These are phyloP conservation scores for Galendromus occidentalis DNA, from an alignment of 1,140 invertebrate species.

Conservation along the genomic window DNA sequence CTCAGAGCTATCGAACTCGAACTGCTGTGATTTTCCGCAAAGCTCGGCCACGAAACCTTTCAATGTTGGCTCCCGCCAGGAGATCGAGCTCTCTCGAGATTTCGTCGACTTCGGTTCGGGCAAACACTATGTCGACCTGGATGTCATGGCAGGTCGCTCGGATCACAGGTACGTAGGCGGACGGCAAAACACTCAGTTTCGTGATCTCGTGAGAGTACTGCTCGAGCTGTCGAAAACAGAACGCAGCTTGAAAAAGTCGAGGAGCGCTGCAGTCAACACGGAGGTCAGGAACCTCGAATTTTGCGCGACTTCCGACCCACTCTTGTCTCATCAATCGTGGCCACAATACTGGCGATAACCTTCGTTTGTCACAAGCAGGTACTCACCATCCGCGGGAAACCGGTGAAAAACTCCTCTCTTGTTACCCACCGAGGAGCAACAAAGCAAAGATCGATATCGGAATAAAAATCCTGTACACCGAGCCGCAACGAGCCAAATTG, in stretches of 20 bases:
- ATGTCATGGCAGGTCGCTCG: not conserved
- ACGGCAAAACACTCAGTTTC: not conserved
- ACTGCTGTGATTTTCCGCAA: too few relatives aligned
- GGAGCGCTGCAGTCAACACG: too few relatives aligned
- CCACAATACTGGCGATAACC: too few relatives aligned
- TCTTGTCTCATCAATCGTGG: too few relatives aligned
- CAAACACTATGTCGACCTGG: not conserved
- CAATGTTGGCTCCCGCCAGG: not conserved
- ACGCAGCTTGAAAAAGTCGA: too few relatives aligned
- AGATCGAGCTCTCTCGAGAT: not conserved
- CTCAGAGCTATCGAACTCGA: too few relatives aligned
- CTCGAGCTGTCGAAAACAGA: not conserved
- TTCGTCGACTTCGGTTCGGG: not conserved
- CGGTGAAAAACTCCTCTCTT: conserved; percentile 2
- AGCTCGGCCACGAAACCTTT: not conserved
- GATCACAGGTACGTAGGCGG: not conserved
- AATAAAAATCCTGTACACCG: not conserved
- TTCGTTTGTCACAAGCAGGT: too few relatives aligned
- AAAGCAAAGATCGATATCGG: not conserved
- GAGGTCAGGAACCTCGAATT: too few relatives aligned
- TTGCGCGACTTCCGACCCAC: too few relatives aligned
- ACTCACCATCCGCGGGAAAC: conserved; percentile 7
- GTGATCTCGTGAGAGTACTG: not conserved
- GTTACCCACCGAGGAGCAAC: not conserved
- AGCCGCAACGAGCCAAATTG: conserved; percentile 3